A percentile compares a stretch with the other conserved stretches of the same genome.
These are phyloP conservation scores for Archaeoteleia sp. DNA, from an alignment of 2,888 invertebrate species.

Conservation along the genomic window DNA sequence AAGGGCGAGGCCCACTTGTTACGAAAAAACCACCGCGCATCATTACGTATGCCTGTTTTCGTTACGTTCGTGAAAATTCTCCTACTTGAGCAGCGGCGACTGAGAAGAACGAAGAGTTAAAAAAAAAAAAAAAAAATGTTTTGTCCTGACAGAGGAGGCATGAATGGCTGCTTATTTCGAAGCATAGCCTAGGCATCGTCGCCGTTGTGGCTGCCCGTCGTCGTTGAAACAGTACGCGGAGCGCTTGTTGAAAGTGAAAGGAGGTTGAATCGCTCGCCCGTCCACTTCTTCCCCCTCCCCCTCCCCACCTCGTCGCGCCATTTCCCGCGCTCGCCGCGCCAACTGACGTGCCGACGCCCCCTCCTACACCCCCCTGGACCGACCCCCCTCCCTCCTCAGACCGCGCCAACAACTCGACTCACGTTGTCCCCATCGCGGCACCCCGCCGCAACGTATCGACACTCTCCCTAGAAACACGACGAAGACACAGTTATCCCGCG, in stretches of 20 bases:
- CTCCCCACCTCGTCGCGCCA: slow-evolving; percentile 37
- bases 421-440: slow-evolving; percentile 18
- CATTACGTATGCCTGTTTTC: no score
- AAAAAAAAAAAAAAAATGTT: no score
- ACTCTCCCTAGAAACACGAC: slow-evolving; percentile 38
- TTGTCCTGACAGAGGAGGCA: no score
- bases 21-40: no score
- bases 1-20: no score
- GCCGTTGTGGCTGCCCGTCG: slow-evolving; percentile 34
- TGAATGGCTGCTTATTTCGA: slow-evolving; percentile 38
- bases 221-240: slow-evolving; percentile 50
- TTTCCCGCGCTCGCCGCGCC: slow-evolving; percentile 49
- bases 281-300: slow-evolving; percentile 64
- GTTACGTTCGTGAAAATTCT: no score
- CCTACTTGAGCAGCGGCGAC: no score
- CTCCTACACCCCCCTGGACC: background rate
- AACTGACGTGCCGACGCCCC: slow-evolving; percentile 32
- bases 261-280: slow-evolving; percentile 73
- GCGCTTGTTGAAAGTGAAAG: slow-evolving; percentile 75
- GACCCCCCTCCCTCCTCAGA: background rate
- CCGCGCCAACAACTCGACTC: no score
- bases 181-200: slow-evolving; percentile 32
- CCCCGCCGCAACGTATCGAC: slow-evolving; percentile 39
- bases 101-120: no score
- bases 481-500: slow-evolving; percentile 26